Evolutionary conservation across 2,113 vertebrate species (phyloP), one percentile per base, ranked within the genome.

Genomic region (Notothenia coriiceps): DNA sequence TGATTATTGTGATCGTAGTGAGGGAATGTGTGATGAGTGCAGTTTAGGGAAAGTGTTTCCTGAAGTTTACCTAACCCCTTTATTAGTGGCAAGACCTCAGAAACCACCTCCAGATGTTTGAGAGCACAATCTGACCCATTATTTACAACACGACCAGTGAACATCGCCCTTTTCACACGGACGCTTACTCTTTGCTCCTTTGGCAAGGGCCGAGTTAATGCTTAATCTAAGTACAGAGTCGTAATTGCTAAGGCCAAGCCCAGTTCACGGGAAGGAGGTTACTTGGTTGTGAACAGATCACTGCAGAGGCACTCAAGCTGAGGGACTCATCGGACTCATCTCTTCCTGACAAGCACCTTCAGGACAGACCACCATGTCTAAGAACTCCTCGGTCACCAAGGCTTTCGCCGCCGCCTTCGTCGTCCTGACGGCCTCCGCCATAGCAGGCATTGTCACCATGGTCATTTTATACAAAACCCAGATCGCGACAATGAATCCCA

Each of bases 361-460:
- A 46, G 50, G 66, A 29, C 65, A 1, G 77, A 57, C 47, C 57
- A 73, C 35, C 89, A 99, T 99, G 98, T 90, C 89, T 0, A 94
- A 92, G 2, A 94, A 93, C 18, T 89, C 95, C 56, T 83, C 63
- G 73, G 86, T 95, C n/a, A 95, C 96, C 89, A 98, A 95, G 92
- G 10, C 43, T 0, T 29, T 97, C 25, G 97, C 94, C 67, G 46
- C 91, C 0, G 70, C 82, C 67, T 93, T 86, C 22, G 82, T 92
- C 0, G 0, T 96, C 20, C 82, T 98, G 68, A 95, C 89, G 0
- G 0, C 94, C 47, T 95, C 91, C 0, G 92, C 94, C 0, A 50
- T 96, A 15, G 90, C 86, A 17, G 95, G 94, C 73, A 94, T 97
- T 52, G n/a, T 97, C 0, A 88, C 94, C 0, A 95, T 99, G 88